phyloP scores from a whole-genome alignment of 2,797 vertebrate genomes.

The Anas flavirostris region DNA sequence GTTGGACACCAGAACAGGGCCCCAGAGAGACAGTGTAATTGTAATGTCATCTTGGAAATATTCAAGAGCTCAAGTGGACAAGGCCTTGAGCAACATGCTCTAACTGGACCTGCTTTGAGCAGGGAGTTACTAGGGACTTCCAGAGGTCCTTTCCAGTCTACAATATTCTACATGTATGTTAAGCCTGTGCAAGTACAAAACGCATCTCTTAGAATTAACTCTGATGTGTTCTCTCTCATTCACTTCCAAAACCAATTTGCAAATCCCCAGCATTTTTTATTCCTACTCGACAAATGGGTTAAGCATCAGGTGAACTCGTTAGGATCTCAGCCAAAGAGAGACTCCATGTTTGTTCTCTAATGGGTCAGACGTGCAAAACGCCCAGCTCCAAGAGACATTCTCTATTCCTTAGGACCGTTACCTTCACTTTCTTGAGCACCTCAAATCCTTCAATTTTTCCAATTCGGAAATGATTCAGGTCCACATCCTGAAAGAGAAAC shows the following conservation, averaged over 20 bases:
- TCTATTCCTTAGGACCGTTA: constrained; percentile 50
- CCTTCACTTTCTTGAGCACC: constrained; percentile 95
- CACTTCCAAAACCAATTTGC: neutral
- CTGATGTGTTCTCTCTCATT: neutral
- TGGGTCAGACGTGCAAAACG: accelerated
- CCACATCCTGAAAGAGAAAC: constrained; percentile 88
- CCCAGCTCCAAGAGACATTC: neutral
- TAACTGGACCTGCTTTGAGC: neutral
- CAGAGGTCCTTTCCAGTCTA: neutral
- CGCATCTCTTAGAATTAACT: neutral
- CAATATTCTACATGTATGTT: accelerated
- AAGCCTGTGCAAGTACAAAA: neutral
- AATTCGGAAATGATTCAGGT: constrained; percentile 97
- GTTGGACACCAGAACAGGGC: neutral
- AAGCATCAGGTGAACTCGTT: neutral
- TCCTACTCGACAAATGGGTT: neutral
- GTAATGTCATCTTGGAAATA: neutral
- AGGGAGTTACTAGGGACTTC: neutral
- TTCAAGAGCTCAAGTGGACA: neutral
- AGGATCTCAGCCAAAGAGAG: neutral
- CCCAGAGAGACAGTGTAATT: neutral
- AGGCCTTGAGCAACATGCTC: neutral
- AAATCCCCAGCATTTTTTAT: neutral
- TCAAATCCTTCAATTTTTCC: constrained; percentile 98
- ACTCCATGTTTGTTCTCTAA: neutral